phyloP scores from a whole-genome alignment of 2,888 invertebrate species.

The Drosophila paranaensis region DNA sequence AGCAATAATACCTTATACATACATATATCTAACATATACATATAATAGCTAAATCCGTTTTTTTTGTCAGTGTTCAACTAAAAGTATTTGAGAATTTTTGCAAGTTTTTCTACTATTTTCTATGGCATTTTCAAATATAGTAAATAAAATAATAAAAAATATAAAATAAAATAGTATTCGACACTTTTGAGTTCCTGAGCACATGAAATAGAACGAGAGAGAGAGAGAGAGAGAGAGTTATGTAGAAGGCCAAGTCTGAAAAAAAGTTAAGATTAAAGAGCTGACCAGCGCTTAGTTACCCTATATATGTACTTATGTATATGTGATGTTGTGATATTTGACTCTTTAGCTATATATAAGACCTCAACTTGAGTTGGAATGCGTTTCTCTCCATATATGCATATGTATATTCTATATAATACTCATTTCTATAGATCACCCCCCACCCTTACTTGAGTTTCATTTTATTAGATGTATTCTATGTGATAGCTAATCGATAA shows the following conservation, averaged over 20 bases:
- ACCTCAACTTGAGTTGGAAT: slow-evolving; percentile 36
- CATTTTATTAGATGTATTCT: slow-evolving; percentile 42
- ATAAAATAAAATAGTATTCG: slow-evolving; percentile 7
- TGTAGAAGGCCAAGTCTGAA: slow-evolving; percentile 60
- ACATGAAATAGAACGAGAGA: slow-evolving; percentile 4
- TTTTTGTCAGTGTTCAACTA: slow-evolving; percentile 23
- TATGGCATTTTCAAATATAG: slow-evolving; percentile 52
- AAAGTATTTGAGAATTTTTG: slow-evolving; percentile 8
- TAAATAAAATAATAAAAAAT: not conserved
- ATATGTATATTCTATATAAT: slow-evolving; percentile 1
- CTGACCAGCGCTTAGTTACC: slow-evolving; percentile 6
- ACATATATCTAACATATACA: not conserved
- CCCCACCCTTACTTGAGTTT: slow-evolving; percentile 14
- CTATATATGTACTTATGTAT: slow-evolving; percentile 58
- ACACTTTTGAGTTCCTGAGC: slow-evolving; percentile 58
- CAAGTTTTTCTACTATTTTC: slow-evolving; percentile 53
- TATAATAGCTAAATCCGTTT: slow-evolving; percentile 21
- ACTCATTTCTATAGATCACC: not conserved
- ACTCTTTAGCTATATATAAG: slow-evolving; percentile 59
- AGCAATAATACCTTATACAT: slow-evolving; percentile 3
- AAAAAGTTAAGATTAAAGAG: slow-evolving; percentile 17
- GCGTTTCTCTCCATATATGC: slow-evolving; percentile 9
- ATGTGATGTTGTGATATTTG: slow-evolving; percentile 69
- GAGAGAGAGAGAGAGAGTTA: not conserved
- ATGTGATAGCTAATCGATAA: slow-evolving; percentile 55